These are phyloP conservation scores for Corythucha ciliata DNA, from an alignment of 2,888 invertebrate genomes.

Conservation along the genomic window DNA sequence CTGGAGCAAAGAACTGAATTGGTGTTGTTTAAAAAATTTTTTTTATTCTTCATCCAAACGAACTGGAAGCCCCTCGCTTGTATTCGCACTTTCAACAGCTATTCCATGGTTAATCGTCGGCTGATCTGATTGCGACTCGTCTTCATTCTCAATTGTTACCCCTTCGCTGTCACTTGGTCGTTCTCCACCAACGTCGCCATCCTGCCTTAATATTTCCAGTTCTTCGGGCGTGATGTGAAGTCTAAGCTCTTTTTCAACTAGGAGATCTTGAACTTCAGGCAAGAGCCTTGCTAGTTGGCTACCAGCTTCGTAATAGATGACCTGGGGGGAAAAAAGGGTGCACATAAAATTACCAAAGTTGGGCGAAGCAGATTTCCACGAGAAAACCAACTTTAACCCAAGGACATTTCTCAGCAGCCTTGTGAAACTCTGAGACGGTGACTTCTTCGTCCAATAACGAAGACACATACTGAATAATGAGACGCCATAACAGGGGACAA, in stretches of 20 bases:
- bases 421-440: conserved; percentile 44
- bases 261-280: conserved; percentile 60
- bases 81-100: too few species aligned
- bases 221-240: conserved; percentile 69
- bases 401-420: conserved; percentile 53
- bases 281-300: conserved; percentile 54
- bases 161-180: too few species aligned
- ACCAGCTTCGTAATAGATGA: conserved; percentile 56
- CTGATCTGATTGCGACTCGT: too few species aligned
- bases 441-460: conserved; percentile 41
- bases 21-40: too few species aligned
- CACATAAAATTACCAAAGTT: neutral
- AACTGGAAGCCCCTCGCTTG: too few species aligned
- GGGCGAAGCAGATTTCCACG: neutral
- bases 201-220: conserved; percentile 52
- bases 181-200: too few species aligned
- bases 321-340: conserved; percentile 37
- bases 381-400: conserved; percentile 49
- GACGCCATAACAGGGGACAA: conserved; percentile 46
- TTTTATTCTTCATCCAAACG: too few species aligned
- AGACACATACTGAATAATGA: conserved; percentile 51
- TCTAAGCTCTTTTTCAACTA: conserved; percentile 64
- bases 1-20: too few species aligned
- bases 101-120: too few species aligned
- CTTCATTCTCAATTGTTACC: too few species aligned